Evolutionary conservation across 2,113 vertebrate species (phyloP), one percentile per base, ranked within the genome.

Genomic region (Ailuropoda melanoleuca): DNA sequence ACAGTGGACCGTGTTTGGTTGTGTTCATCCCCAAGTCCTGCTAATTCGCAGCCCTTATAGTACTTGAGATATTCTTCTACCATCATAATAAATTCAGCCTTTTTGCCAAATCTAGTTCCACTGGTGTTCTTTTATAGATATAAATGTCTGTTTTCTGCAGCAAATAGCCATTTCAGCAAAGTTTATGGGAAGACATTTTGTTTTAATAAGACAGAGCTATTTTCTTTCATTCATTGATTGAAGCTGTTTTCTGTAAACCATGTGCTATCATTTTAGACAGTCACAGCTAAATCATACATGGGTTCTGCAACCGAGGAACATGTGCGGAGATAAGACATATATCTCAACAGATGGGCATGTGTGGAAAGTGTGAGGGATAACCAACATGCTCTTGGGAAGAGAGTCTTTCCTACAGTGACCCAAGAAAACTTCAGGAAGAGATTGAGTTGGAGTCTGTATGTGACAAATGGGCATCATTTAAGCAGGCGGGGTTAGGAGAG

Each of bases 121-220:
- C 13, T 53, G 6, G 15, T 17, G 3, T 95, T 86, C 10, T n/a
- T 77, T 93, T 72, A 89, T 24, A 48, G 64, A 91, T n/a, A 58
- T 10, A 74, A 70, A 31, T 89, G 88, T 80, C 13, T 93, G 19
- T 90, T 90, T 90, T 95, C 31, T 43, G 26, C 29, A 90, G 48
- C 64, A 86, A 95, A 87, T 96, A 77, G 6, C 19, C 48, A 37
- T 96, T 86, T 75, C 11, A 80, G 39, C 12, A 80, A 96, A 74
- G 60, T 72, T 91, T 72, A 62, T 60, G 46, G 34, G 56, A 92
- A 92, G 88, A 39, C 48, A 2, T 78, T 90, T 83, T 29, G 9
- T 58, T 83, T 93, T 60, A 82, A 66, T 70, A 77, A 88, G 2
- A 43, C 18, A 81, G 9, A 95, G 56, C 9, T 48, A 78, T 88